Conservation (phyloP, 2,797 vertebrate species). For the Pangasius mekongensis region DNA sequence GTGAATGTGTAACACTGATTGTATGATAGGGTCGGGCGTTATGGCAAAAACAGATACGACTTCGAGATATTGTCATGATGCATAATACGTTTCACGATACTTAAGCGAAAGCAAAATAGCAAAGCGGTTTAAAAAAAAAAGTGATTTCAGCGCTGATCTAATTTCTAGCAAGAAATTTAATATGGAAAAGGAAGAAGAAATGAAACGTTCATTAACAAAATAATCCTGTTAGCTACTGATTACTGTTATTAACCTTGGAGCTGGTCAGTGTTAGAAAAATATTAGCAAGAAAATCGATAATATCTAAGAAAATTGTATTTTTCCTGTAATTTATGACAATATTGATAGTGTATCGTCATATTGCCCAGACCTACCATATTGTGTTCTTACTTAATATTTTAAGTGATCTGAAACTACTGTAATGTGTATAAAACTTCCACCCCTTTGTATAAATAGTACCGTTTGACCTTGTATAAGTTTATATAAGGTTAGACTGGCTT, state of each 20-base stretch:
- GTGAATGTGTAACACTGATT: constrained; percentile 26
- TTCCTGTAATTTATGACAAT: neutral
- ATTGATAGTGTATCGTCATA: neutral
- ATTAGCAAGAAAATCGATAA: neutral
- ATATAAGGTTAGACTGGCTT: constrained; percentile 18
- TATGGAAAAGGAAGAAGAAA: neutral
- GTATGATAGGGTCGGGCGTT: neutral
- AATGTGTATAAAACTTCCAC: constrained; percentile 5
- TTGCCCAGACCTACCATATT: neutral
- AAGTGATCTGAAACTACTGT: constrained; percentile 30
- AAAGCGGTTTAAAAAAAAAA: neutral
- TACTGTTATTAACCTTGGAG: neutral
- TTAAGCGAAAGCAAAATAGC: neutral
- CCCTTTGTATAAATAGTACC: constrained; percentile 32
- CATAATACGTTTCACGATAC: neutral
- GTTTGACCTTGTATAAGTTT: constrained; percentile 23
- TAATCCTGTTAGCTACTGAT: neutral
- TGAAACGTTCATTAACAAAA: neutral
- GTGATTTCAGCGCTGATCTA: neutral
- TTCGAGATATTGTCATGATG: constrained; percentile 1
- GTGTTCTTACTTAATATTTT: neutral
- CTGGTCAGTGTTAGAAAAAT: neutral
- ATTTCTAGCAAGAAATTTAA: neutral
- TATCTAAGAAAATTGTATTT: neutral
- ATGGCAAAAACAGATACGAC: neutral